A percentile compares a stretch with the other conserved stretches of the same genome.
Conservation (phyloP, 2,113 vertebrate species). For the Campylorhamphus procurvoides region DNA sequence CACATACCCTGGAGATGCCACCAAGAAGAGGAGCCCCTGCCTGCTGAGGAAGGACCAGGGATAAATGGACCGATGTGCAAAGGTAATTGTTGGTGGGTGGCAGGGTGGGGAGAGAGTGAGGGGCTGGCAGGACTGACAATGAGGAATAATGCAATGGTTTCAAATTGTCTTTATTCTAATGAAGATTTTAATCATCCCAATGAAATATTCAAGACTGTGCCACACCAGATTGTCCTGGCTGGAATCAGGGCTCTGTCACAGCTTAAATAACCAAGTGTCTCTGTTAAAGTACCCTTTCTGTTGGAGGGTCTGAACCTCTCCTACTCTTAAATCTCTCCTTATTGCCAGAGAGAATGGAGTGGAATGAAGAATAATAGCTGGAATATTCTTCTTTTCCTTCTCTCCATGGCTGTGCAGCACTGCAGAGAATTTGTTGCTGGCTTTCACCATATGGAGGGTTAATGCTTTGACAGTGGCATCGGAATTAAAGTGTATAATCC, state of each 20-base stretch:
- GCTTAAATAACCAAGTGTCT: background rate
- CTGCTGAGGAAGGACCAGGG: background rate
- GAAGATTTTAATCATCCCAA: background rate
- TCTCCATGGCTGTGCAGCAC: background rate
- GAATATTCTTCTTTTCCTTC: background rate
- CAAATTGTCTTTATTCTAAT: background rate
- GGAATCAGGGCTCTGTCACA: background rate
- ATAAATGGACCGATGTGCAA: background rate
- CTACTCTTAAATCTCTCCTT: background rate
- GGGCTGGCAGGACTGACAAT: background rate
- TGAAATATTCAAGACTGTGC: background rate
- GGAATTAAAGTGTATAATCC: background rate
- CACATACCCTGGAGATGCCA: background rate
- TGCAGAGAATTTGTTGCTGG: background rate
- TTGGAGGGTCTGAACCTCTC: background rate
- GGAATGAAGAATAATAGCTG: background rate
- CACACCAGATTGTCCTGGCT: background rate
- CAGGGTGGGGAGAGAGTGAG: background rate
- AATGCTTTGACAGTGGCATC: background rate
- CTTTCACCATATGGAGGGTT: background rate
- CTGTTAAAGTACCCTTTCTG: background rate
- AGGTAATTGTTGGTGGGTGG: conserved; percentile 27
- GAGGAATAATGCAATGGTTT: background rate
- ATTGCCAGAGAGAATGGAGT: background rate
- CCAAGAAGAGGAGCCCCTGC: background rate